Evolutionary conservation across 2,888 invertebrate genomes (phyloP), one percentile per base, ranked within the genome.

Genomic region (Cyclophora albipunctata): DNA sequence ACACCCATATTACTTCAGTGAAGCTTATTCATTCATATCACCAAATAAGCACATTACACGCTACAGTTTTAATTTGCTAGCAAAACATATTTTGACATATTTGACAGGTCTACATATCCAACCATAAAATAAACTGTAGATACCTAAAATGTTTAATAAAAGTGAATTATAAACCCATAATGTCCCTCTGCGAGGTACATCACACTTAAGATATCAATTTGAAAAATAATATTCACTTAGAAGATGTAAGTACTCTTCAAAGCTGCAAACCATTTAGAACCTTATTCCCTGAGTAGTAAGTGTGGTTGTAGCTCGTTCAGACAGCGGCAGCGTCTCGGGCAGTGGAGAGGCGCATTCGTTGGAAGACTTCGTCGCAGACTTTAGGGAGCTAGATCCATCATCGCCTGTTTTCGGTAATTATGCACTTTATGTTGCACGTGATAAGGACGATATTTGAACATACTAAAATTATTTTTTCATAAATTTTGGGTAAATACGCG

Each of bases 391-490:
- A 66, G 88, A 89, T 72, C 86, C 88, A 60, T 72, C 81, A 58
- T 87, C 89, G 75, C 87, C 89, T 64, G 68, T 81, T 66, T 89
- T 89, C 73, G 88, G 89, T 89, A 89, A 87, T 62, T 71, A 73
- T 64, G 63, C 65, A 53, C 64, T 71, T 78, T 69, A 60, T 66
- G 57, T 59, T 60, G 62, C 62, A 58, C 52, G 5, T 2, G 41
- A 41, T 40, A 52, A 51, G 57, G 63, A 54, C 65, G 65, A 70
- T 73, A 62, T 70, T 72, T 69, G 63, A 59, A 40, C 47, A 51
- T 40, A 40, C 40, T 42, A 48, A 49, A 53, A 7, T 42, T 5
- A 41, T 4, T 3, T 41, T 3, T 41, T 1, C 1, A 7, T 41
- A 41, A 0, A 7, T 42, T 5, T 3, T n/a, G 42, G 42, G 7